Evolutionary conservation across 2,113 vertebrate genomes (phyloP).

Genomic region (Orthochromis indermauri): DNA sequence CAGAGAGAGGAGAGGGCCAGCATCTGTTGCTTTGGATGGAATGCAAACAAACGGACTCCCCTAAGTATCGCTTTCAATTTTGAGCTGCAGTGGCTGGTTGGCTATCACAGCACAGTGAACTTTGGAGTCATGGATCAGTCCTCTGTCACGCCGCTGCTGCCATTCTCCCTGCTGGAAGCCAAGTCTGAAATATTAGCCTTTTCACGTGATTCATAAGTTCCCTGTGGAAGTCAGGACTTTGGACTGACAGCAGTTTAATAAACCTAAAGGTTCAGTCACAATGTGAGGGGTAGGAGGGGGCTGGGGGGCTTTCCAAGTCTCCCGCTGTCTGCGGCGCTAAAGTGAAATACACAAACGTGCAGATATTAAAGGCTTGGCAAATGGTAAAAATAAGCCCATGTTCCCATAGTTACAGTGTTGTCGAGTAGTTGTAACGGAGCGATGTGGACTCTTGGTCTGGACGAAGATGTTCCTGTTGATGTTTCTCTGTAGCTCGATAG

Average conservation of each 20-base stretch:
- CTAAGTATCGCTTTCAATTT: background rate
- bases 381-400: background rate
- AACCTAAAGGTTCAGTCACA: constrained; percentile 35
- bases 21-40: background rate
- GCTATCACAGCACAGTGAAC: background rate
- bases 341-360: background rate
- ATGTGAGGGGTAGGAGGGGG: background rate
- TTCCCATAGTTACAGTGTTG: background rate
- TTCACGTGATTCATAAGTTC: constrained; percentile 51
- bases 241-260: constrained; percentile 33
- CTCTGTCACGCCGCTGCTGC: background rate
- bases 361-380: background rate
- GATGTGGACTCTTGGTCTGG: background rate
- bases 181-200: constrained; percentile 43
- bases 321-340: background rate
- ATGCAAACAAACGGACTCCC: background rate
- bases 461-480: background rate
- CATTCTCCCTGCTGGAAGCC: background rate
- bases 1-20: background rate
- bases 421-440: background rate
- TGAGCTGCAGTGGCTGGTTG: background rate
- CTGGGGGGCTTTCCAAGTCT: background rate
- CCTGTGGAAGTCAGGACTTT: constrained; percentile 22
- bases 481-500: background rate
- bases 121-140: background rate